Evolutionary conservation across 2,113 vertebrate genomes (phyloP).

Genomic region (Anseranas semipalmata): DNA sequence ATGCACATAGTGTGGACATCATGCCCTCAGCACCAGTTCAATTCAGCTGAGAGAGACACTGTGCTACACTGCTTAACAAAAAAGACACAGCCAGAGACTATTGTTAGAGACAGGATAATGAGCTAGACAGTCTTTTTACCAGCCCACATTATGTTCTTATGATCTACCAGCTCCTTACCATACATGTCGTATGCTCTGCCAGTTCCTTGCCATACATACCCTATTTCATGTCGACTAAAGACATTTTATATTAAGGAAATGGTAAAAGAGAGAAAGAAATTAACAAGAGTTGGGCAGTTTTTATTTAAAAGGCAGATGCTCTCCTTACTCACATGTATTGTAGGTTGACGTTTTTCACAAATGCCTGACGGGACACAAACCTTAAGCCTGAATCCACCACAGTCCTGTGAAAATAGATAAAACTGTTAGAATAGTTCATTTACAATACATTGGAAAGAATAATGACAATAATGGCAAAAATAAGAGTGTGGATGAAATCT

Average conservation of each 20-base stretch:
- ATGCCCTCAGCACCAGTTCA: background rate
- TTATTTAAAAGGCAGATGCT: background rate
- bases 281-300: background rate
- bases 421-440: background rate
- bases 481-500: background rate
- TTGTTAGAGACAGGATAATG: background rate
- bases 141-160: background rate
- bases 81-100: background rate
- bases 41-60: background rate
- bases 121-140: background rate
- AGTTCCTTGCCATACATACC: background rate
- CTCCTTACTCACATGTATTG: constrained; percentile 91
- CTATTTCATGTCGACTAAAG: background rate
- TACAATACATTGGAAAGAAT: background rate
- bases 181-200: background rate
- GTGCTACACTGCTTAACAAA: background rate
- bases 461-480: background rate
- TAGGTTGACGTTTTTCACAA: constrained; percentile 90
- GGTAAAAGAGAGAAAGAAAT: background rate
- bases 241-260: background rate
- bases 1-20: background rate
- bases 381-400: constrained; percentile 92
- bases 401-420: constrained; percentile 80
- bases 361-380: constrained; percentile 90
- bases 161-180: background rate